Base-by-base conservation (phyloP, 2,797 vertebrate species). In the Ataeniobius toweri region DNA sequence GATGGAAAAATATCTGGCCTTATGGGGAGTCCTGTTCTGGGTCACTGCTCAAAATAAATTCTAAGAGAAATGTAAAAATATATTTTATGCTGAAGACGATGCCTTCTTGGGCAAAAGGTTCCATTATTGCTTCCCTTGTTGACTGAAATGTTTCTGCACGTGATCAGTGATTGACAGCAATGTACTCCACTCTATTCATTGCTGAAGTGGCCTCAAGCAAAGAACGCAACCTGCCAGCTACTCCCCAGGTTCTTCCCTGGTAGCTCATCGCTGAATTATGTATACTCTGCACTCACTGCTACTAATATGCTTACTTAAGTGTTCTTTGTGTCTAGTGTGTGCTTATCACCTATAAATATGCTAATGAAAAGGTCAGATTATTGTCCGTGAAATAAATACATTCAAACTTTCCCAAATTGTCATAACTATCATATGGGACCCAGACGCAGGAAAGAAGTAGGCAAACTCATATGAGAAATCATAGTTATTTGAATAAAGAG, bases 11-110 rank as follows among this genome's bases (percentile, higher is more conserved):
- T 8, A 71, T 41, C 77, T 72, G 78, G 84, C 31, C 82, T 84
- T 85, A 67, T 78, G 71, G 0, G 84, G 82, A 87, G 7, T 80
- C 69, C 76, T 83, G 72, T 78, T 80, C 56, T 48, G 18, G 58
- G 79, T 87, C 74, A 71, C 24, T 31, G 24, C 61, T 82, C 50
- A 72, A 78, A 76, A 24, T 22, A 61, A 58, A 74, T 74, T 16
- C 26, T 56, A 70, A 65, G 51, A 73, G 14, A n/a, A 31, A 31
- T 18, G 22, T 61, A 65, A 72, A 12, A 36, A 72, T 22, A 22
- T 39, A 5, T 10, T 39, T 20, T 31, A 12, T 28, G 6, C n/a
- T 12, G 1, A 53, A 48, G 61, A 41, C 24, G 20, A 22, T 55
- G 28, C n/a, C 5, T 26, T 63, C 26, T 55, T 41, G 26, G 36